A percentile compares a stretch with the other conserved stretches of the same genome.
Evolutionary conservation across 2,888 invertebrate genomes (phyloP).

Genomic region (Plagodis pulveraria): DNA sequence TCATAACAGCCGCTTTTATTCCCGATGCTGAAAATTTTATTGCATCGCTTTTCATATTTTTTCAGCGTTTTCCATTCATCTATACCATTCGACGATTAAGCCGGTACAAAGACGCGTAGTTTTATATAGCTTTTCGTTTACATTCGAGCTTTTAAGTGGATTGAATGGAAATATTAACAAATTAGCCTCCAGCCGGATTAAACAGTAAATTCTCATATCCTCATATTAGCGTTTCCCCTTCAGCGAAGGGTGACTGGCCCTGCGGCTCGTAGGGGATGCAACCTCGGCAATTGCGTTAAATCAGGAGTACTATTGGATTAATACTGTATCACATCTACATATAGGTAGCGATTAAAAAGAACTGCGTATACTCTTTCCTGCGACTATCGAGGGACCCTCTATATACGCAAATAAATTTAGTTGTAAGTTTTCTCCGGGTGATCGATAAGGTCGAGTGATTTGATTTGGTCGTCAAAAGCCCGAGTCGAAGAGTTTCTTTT

Average conservation of each 20-base stretch:
- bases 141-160: slow-evolving; percentile 76
- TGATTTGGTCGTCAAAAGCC: slow-evolving; percentile 78
- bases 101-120: slow-evolving; percentile 36
- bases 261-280: slow-evolving; percentile 71
- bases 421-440: slow-evolving; percentile 73
- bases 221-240: slow-evolving; percentile 81
- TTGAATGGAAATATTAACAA: slow-evolving; percentile 84
- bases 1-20: slow-evolving; percentile 22
- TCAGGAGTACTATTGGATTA: slow-evolving; percentile 79
- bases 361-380: slow-evolving; percentile 24
- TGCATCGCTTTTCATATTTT: slow-evolving; percentile 41
- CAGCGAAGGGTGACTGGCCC: slow-evolving; percentile 72
- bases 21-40: slow-evolving; percentile 22
- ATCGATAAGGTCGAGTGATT: slow-evolving; percentile 82
- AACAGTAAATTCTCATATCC: slow-evolving; percentile 85
- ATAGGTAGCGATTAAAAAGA: slow-evolving; percentile 36
- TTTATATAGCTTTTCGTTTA: slow-evolving; percentile 50
- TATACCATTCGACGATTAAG: slow-evolving; percentile 28
- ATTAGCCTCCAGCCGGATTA: slow-evolving; percentile 82
- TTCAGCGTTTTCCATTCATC: slow-evolving; percentile 31
- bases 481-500: slow-evolving; percentile 74
- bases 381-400: slow-evolving; percentile 36
- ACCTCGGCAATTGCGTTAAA: slow-evolving; percentile 82
- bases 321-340: slow-evolving; percentile 60
- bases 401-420: slow-evolving; percentile 71